Base-by-base conservation (phyloP, 1,140 invertebrate genomes). In the Pygmarrhopalites habei region DNA sequence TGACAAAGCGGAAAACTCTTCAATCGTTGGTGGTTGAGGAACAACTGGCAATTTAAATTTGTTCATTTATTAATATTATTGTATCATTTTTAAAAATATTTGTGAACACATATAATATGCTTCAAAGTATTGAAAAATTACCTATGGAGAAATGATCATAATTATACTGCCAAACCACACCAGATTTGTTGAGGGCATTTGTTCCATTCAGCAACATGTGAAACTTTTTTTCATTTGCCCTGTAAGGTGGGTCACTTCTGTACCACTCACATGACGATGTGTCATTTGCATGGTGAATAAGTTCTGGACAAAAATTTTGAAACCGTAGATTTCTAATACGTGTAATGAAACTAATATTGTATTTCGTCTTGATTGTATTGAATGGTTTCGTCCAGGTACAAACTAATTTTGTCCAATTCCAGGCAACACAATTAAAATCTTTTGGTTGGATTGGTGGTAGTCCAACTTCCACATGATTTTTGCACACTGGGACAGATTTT, bases 391-490 rank as follows among this genome's bases (percentile, higher is more conserved):
- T 55, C 71, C 71, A 73, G 10, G 69, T 66, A 41, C 71, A 73
- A 25, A 60, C 71, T 7, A 73, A 41, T 52, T 55, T 70, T 29
- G 29, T 32, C 72, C 71, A 72, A 39, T 72, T 61, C 26, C 49
- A 60, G 12, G 72, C 62, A 15, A 72, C 29, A 47, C 72, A 73
- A 14, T 44, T 43, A 26, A 73, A 73, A 51, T 72, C 64, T 28
- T 65, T 58, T 7, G 69, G 64, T 29, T 62, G 30, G 51, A 55
- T 4, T 14, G 71, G 72, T 29, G 41, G 47, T 67, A n/a, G 77
- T 73, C 80, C 81, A 62, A 82, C 73, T 47, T 73, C 69, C 64
- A 82, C 79, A 67, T 75, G 76, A 68, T 81, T 82, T 3, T 80
- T 69, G 72, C 80, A 81, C 30, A 81, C 77, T 70, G 39, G 55